Evolutionary conservation across 2,797 vertebrate genomes (phyloP), one percentile per base, ranked within the genome.

Genomic region (Rhinophrynus dorsalis): DNA sequence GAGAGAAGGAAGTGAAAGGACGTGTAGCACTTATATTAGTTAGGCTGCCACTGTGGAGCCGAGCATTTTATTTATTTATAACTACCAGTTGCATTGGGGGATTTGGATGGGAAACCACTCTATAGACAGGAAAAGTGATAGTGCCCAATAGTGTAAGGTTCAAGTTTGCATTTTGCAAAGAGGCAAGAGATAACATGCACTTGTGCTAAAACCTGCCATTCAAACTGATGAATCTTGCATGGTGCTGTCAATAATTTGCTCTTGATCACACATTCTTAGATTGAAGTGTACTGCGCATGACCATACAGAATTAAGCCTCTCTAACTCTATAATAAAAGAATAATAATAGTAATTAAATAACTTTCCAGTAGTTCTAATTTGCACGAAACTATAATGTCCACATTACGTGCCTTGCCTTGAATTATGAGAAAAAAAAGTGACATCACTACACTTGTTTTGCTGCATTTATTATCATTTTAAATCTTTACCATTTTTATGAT

Each of bases 361-460:
- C 86, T 95, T 92, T 96, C 93, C 92, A 92, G 87, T 95, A 94
- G 94, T 96, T 92, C 93, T 96, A 93, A 96, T 98, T 99, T 98
- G 97, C 96, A 99, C 97, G 96, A 97, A 94, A 91, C 93, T 96
- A 94, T 95, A 94, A 95, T 93, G 94, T 96, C 96, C 95, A 98
- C 96, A 93, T 98, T 93, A 98, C 96, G 97, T 99, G 96, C 97
- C 96, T 99, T 98, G 95, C 95, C 95, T 97, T 97, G 93, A 92
- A 97, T 94, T 93, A 91, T 86, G 79, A 79, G 88, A 91, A 85
- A 80, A 82, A 89, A 38, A 84, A 78, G 86, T 90, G 91, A 96
- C 95, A 94, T 96, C 96, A 96, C 93, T 95, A 95, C 94, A 96
- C 92, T 95, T 97, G 91, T 97, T 97, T 97, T 97, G 94, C 96